Evolutionary conservation across 2,888 invertebrate species (phyloP), one percentile per base, ranked within the genome.

Genomic region (Agonopterix alstromeriana): DNA sequence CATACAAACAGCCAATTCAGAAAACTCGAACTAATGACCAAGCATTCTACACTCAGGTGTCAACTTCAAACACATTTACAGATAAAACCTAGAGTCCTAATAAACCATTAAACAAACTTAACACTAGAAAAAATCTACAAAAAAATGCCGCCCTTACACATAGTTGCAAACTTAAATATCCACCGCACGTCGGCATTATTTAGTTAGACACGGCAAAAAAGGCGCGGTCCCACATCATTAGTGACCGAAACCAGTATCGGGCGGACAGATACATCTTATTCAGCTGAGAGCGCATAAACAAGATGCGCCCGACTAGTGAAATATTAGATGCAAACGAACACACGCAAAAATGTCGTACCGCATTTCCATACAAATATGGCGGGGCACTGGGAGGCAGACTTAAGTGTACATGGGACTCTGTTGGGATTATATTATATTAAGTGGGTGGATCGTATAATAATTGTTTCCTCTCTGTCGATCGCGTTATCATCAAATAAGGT

Each of bases 311-410:
- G 54, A 59, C 69, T 67, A 70, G 73, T 77, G 74, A 83, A 82
- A 82, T 81, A 83, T 83, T 81, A 83, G 77, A 86, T 86, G 83
- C 82, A 80, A 78, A 79, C 66, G 61, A 63, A 64, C 71, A 55
- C 59, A 68, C 58, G 77, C 77, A 85, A 86, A 87, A 84, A 85
- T 84, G 83, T 77, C 65, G 77, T 55, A 48, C 58, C 50, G 51
- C 55, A 86, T 86, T 84, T 77, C 65, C 84, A 87, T 86, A 74
- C 53, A 54, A 61, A 70, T 77, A 81, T 85, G 84, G 85, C 45
- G 46, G 48, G 53, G n/a, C 38, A 38, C 42, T 10, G 9, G 11
- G 42, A 9, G 42, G 12, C 9, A 9, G 9, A 42, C 11, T 42
- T 42, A 42, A 38, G 38, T 38, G 38, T 38, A 38, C 38, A 38